Base-by-base conservation (phyloP, 2,113 vertebrate species). In the Naja naja region DNA sequence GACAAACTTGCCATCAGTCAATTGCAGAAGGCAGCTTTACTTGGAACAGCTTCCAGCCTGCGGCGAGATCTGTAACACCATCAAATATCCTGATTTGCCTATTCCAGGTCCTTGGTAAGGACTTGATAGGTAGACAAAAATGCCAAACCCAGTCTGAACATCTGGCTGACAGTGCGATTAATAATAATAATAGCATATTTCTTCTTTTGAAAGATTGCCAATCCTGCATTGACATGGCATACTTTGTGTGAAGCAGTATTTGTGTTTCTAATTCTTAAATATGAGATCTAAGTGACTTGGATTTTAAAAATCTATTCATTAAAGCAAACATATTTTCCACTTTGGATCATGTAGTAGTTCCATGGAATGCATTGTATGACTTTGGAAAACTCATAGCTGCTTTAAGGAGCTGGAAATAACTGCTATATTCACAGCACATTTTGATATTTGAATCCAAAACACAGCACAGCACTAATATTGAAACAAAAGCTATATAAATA, bases 401-500 rank as follows among this genome's bases (percentile, higher is more conserved):
- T 81, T 74, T 81, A 81, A 39, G 34, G 74, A 81, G 34, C 18
- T 43, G 74, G 18, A 81, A 81, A 22, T 9, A 81, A 81, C 16
- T 69, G 30, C 18, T 81, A 22, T 39, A 34, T 81, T 81, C 18
- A 81, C 18, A 81, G 34, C n/a, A 81, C 34, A 81, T 39, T 20
- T 39, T 34, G 14, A 74, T 39, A n/a, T 74, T 20, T 74, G 69
- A 74, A 18, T 39, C 34, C 34, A 81, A 81, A 81, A 81, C 34
- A 43, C 18, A 9, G 34, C 6, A 20, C 18, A 43, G 6, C 34
- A 39, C 18, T 81, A 81, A 93, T 93, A 91, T 14, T 2, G 94
- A 95, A 95, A 85, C 30, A 95, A 89, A 93, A 94, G 91, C 91
- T 93, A 93, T 86, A 88, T 92, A 85, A 94, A 95, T 85, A 86